Evolutionary conservation across 92 coral and sea anemone genomes (phyloP).

Genomic region (Porites rus): DNA sequence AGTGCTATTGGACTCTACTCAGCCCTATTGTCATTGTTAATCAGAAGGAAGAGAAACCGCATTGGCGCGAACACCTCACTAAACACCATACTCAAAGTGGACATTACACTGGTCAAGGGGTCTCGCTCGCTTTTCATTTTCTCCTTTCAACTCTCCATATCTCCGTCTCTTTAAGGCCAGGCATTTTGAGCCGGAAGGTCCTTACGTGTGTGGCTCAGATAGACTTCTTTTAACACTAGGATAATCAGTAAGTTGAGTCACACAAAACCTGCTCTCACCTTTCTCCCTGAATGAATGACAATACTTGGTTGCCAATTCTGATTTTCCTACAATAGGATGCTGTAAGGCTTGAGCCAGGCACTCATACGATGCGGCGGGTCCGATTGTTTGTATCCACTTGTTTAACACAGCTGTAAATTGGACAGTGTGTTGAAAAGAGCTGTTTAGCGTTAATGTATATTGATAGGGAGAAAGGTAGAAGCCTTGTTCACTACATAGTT

Average conservation of each 20-base stretch:
- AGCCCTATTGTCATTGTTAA: no score
- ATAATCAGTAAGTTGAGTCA: not conserved
- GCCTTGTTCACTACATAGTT: not conserved
- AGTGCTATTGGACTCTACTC: no score
- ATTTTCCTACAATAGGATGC: not conserved
- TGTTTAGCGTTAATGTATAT: not conserved
- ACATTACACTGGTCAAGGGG: no score
- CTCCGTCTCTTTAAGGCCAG: no score
- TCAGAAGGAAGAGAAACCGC: no score
- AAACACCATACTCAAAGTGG: no score
- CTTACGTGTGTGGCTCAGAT: no score
- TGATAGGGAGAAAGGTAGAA: not conserved
- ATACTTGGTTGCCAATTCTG: slow-evolving; percentile 12
- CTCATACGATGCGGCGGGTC: slow-evolving; percentile 6
- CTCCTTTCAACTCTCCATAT: no score
- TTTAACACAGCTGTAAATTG: not conserved
- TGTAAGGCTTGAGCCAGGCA: not conserved
- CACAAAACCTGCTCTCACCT: not conserved
- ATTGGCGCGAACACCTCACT: no score
- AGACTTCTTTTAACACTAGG: no score
- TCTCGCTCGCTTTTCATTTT: no score
- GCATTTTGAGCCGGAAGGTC: no score
- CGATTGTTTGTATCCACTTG: slow-evolving; percentile 15
- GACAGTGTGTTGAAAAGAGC: not conserved
- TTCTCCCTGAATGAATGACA: not conserved